Percentiles rank a stretch among this genome's conserved stretches.
Evolutionary conservation across 2,113 vertebrate species (phyloP).

Genomic region (Calyptomena viridis): DNA sequence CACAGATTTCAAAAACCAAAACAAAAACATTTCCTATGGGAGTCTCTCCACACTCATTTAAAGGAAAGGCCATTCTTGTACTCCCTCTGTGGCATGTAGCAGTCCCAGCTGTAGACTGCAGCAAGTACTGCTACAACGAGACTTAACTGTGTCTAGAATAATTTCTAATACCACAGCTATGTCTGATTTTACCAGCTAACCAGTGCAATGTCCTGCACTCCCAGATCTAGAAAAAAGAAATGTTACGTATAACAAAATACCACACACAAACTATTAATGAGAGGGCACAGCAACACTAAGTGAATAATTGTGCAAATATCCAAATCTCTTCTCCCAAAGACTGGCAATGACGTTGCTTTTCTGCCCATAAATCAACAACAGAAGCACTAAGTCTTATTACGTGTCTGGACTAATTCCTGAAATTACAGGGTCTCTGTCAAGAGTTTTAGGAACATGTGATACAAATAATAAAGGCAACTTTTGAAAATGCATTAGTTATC

Average conservation of each 20-base stretch:
- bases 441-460: background rate
- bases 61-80: constrained; percentile 39
- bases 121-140: constrained; percentile 31
- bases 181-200: constrained; percentile 21
- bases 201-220: background rate
- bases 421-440: background rate
- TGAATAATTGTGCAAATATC: background rate
- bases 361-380: background rate
- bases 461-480: background rate
- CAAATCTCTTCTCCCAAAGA: background rate
- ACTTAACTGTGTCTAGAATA: constrained; percentile 10
- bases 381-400: background rate
- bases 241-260: background rate
- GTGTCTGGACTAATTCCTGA: background rate
- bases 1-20: constrained; percentile 36
- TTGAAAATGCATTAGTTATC: background rate
- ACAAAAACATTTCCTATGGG: constrained; percentile 22
- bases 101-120: constrained; percentile 47
- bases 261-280: background rate
- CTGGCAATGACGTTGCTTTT: background rate
- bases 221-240: background rate
- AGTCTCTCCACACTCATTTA: constrained; percentile 11
- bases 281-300: background rate
- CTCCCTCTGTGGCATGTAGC: constrained; percentile 31
- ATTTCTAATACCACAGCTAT: constrained; percentile 52